Evolutionary conservation across 1,140 invertebrate genomes (phyloP).

Genomic region (Ceratina calcarata): DNA sequence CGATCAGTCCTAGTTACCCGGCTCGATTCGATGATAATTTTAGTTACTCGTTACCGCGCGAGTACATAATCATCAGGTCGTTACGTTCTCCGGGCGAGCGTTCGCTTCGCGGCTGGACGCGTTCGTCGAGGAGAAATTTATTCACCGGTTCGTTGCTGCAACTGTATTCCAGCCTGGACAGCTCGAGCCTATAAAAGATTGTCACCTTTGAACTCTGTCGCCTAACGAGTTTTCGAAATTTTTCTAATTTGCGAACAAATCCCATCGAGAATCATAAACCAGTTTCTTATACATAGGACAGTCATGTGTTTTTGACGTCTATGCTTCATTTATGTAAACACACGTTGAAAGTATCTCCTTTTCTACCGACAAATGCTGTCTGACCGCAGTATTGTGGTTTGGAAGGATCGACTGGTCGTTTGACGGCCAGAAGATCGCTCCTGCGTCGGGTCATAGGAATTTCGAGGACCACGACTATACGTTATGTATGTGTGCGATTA

Average conservation of each 20-base stretch:
- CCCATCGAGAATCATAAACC: no score
- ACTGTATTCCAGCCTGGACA: conserved; percentile 16
- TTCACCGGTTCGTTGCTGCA: conserved; percentile 31
- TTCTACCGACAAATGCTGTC: not conserved
- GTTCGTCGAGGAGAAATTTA: conserved; percentile 37
- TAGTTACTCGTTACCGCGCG: conserved; percentile 15
- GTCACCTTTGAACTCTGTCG: conserved; percentile 9
- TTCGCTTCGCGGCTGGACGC: not conserved
- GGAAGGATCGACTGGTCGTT: not conserved
- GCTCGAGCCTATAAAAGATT: not conserved
- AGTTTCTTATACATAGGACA: no score
- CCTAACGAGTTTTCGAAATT: conserved; percentile 19
- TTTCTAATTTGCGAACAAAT: no score
- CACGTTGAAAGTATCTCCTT: no score
- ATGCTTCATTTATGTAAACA: no score
- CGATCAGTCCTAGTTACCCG: not conserved
- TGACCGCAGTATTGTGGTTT: not conserved
- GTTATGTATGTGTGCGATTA: conserved; percentile 28
- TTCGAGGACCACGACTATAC: conserved; percentile 19
- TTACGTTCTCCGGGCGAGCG: conserved; percentile 7
- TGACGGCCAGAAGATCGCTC: conserved; percentile 13
- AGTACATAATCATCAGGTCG: not conserved
- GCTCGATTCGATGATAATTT: conserved; percentile 22
- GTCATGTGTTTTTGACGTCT: no score
- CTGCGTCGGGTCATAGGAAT: conserved; percentile 46